These are phyloP conservation scores for Dendrophyllia cribrosa DNA, from an alignment of 64 coral and sea anemone species.

Conservation along the genomic window DNA sequence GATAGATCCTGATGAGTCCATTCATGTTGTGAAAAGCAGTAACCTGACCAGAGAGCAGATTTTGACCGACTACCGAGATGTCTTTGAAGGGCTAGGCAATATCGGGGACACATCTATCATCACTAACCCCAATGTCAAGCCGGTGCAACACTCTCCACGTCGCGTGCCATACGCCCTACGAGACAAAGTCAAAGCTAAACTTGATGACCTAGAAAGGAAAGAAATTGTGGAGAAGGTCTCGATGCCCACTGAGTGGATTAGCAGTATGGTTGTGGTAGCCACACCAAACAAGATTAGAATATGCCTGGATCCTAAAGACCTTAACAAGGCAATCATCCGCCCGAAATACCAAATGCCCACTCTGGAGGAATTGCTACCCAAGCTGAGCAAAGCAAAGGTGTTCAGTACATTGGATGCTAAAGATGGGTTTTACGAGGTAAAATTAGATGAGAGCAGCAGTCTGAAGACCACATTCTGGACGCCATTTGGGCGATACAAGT, in stretches of 20 bases:
- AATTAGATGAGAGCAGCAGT: too few relatives aligned
- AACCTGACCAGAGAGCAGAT: constrained; percentile 57
- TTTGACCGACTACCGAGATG: constrained; percentile 31
- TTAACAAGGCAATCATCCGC: constrained; percentile 12
- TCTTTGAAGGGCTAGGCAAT: constrained; percentile 45
- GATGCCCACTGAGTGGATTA: not conserved
- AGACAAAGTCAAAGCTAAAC: constrained; percentile 23
- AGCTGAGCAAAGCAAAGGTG: constrained; percentile 18
- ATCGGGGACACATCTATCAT: constrained; percentile 56
- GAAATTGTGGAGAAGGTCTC: not conserved
- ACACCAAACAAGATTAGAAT: not conserved
- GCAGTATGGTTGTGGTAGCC: too few relatives aligned
- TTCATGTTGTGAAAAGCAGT: not conserved
- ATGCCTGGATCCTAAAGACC: constrained; percentile 1
- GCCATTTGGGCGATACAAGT: constrained; percentile 10
- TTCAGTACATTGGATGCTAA: too few relatives aligned
- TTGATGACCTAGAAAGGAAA: constrained; percentile 27
- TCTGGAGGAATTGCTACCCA: constrained; percentile 21
- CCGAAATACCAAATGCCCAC: constrained; percentile 9
- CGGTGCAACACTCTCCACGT: constrained; percentile 37
- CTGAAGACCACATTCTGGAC: constrained; percentile 29
- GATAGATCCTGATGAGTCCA: constrained; percentile 28
- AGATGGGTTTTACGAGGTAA: too few relatives aligned
- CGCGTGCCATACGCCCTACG: constrained; percentile 9
- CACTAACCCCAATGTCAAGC: constrained; percentile 40